These are phyloP conservation scores for Pampus argenteus DNA, from an alignment of 2,797 vertebrate species.

Conservation along the genomic window DNA sequence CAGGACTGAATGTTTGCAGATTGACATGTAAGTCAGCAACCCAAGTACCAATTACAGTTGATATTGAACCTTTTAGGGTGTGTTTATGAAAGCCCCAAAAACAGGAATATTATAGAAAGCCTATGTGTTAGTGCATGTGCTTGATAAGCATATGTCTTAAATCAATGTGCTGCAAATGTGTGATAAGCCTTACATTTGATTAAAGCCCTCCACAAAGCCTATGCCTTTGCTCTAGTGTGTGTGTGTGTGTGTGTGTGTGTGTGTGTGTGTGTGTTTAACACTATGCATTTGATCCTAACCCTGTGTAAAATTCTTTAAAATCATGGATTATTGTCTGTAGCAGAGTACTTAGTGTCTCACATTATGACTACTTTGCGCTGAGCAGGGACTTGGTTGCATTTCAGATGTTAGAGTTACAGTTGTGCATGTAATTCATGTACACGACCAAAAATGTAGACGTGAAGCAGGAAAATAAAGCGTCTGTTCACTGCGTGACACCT, in stretches of 20 bases:
- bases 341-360: slow-evolving; percentile 26
- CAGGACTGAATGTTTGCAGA: neutral
- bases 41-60: neutral
- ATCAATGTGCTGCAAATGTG: slow-evolving; percentile 70
- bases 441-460: slow-evolving; percentile 15
- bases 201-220: slow-evolving; percentile 62
- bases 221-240: slow-evolving; percentile 67
- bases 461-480: slow-evolving; percentile 2
- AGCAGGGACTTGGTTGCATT: slow-evolving; percentile 27
- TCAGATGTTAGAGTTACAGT: neutral
- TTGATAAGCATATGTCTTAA: slow-evolving; percentile 75
- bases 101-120: slow-evolving; percentile 44
- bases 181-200: slow-evolving; percentile 76
- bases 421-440: neutral
- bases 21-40: neutral
- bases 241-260: slow-evolving; percentile 60
- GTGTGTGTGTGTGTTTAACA: slow-evolving; percentile 65
- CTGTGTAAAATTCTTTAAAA: slow-evolving; percentile 60
- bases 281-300: slow-evolving; percentile 62
- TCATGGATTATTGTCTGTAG: slow-evolving; percentile 64
- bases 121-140: slow-evolving; percentile 57
- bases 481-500: slow-evolving; percentile 2
- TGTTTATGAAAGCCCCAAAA: slow-evolving; percentile 52
- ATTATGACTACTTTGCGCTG: slow-evolving; percentile 33
- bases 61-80: slow-evolving; percentile 51